Evolutionary conservation across 2,113 vertebrate genomes (phyloP).

Genomic region (Otis tarda): DNA sequence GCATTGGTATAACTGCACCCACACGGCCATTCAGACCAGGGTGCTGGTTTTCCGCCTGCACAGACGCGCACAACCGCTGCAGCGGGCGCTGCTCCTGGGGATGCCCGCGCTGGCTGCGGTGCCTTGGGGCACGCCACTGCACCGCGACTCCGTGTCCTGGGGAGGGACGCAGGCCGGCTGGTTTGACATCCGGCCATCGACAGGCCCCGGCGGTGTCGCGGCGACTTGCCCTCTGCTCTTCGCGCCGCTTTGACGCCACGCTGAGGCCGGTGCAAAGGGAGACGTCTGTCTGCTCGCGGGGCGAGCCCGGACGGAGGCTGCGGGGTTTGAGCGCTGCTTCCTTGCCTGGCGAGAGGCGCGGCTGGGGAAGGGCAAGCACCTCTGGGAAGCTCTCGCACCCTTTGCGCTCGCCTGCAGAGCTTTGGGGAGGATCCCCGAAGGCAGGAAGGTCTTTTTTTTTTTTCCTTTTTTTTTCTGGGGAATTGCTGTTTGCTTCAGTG

Average conservation of each 20-base stretch:
- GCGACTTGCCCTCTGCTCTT: not conserved
- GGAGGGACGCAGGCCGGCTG: not conserved
- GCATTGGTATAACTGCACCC: not conserved
- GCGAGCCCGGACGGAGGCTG: not conserved
- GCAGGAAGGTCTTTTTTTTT: not conserved
- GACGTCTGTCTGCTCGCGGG: not conserved
- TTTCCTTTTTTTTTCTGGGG: not conserved
- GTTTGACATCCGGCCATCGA: not conserved
- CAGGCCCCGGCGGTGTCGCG: not conserved
- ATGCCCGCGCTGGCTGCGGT: accelerated
- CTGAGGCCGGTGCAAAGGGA: not conserved
- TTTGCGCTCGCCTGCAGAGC: not conserved
- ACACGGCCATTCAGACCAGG: accelerated
- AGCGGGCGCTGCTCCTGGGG: not conserved
- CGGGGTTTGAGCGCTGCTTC: not conserved
- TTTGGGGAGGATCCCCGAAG: not conserved
- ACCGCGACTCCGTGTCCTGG: accelerated
- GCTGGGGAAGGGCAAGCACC: not conserved
- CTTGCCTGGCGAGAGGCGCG: not conserved
- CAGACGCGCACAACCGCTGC: accelerated
- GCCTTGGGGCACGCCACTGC: accelerated
- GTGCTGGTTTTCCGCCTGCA: not conserved
- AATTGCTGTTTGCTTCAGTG: not conserved
- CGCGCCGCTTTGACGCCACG: not conserved
- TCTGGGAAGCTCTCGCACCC: not conserved